Evolutionary conservation across 2,888 invertebrate species (phyloP), one percentile per base, ranked within the genome.

Genomic region (Halocaridina rubra): DNA sequence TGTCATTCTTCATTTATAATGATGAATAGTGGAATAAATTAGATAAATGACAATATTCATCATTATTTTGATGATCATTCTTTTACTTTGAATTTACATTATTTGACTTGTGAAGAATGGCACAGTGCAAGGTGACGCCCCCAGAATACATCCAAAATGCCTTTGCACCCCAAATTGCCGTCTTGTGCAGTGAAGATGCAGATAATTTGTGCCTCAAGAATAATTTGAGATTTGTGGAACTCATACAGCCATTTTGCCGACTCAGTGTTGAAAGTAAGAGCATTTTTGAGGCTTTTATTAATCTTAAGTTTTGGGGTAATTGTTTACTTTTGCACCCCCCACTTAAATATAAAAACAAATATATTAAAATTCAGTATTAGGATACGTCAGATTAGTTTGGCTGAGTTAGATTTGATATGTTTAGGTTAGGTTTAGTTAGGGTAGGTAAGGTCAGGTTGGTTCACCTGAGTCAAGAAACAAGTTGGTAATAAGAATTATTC

Each of bases 161-260:
- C 61, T 98, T 98, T 92, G 96, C 96, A 69, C 98, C 98, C 0
- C 93, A 96, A 91, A 93, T 98, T 88, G 97, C 97, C 74, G 95
- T 96, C 29, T 92, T 97, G 89, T 95, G 95, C 90, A 97, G 96
- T 90, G 92, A 94, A 61, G 93, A 94, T 91, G 98, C 96, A 13
- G 96, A 97, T 90, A 93, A 94, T 90, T 92, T 95, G 81, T 96
- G 97, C 90, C 94, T 94, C 89, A 97, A 97, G 90, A 98, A 98
- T 91, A 97, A 97, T 92, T 92, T 98, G 87, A 94, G 95, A 46
- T 97, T 98, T 90, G 94, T 95, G 79, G 97, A 98, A 92, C 91
- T 98, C 88, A 92, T 98, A 79, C 97, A 97, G 90, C 98, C 98
- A 0, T 98, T 98, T 91, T 94, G 95, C 91, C 93, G 93, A 90